phyloP scores from a whole-genome alignment of 2,797 vertebrate genomes.

The Gymnoscopelus microlampas region DNA sequence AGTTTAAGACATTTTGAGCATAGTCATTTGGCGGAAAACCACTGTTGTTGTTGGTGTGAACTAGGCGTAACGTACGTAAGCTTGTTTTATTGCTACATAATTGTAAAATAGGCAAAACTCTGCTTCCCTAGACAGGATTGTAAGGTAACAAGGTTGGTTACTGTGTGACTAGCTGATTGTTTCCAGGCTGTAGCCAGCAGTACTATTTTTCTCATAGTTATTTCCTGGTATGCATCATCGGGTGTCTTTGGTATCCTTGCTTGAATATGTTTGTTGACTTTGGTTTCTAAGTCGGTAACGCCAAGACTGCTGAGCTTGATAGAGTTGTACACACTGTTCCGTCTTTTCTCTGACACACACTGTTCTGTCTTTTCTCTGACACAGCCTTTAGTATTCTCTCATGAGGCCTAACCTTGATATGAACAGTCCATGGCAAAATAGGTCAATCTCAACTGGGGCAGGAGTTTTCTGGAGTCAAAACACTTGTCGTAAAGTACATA shows the following conservation, averaged over 20 bases:
- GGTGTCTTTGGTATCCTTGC: conserved; percentile 11
- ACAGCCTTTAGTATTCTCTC: conserved; percentile 14
- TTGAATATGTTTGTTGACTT: conserved; percentile 19
- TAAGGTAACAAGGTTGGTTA: neutral
- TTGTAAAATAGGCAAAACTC: conserved; percentile 25
- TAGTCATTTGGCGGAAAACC: too few relatives aligned
- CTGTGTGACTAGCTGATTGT: neutral
- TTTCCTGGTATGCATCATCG: conserved; percentile 39
- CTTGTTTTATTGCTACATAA: conserved; percentile 8
- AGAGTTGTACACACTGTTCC: neutral
- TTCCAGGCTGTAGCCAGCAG: conserved; percentile 9
- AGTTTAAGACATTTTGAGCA: too few relatives aligned
- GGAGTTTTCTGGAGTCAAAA: conserved; percentile 29
- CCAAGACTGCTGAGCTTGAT: conserved; percentile 1
- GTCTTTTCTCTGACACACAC: conserved; percentile 1
- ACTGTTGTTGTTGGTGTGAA: too few relatives aligned
- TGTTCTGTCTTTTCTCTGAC: neutral
- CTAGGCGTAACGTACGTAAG: too few relatives aligned
- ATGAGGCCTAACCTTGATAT: conserved; percentile 25
- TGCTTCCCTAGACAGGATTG: too few relatives aligned
- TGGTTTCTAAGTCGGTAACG: conserved; percentile 18
- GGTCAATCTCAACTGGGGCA: conserved; percentile 39
- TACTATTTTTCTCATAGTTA: conserved; percentile 15
- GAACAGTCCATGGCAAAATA: conserved; percentile 34
- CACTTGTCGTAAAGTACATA: conserved; percentile 26